phyloP scores from a whole-genome alignment of 2,888 invertebrate species.

The Nomada hirtipes region DNA sequence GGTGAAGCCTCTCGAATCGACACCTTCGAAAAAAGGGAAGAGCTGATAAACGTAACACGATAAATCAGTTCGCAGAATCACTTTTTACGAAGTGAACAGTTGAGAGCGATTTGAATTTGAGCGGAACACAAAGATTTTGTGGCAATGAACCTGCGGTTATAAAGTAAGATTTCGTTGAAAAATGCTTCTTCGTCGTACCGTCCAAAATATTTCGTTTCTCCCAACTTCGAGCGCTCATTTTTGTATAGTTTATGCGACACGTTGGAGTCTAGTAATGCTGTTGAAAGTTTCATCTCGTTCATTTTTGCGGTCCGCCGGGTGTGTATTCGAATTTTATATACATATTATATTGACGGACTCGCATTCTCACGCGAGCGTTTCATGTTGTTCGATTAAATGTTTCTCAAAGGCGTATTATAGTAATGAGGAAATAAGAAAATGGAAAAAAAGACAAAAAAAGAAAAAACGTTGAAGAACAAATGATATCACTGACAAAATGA shows the following conservation, averaged over 20 bases:
- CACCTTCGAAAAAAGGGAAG: conserved; percentile 27
- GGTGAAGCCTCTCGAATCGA: conserved; percentile 20
- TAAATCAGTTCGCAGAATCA: conserved; percentile 30
- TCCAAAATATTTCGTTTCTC: conserved; percentile 76
- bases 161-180: conserved; percentile 64
- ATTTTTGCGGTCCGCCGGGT: conserved; percentile 70
- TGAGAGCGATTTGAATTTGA: conserved; percentile 62
- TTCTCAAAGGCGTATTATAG: conserved; percentile 67
- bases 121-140: conserved; percentile 59
- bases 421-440: not conserved
- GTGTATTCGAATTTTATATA: conserved; percentile 75
- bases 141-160: conserved; percentile 32
- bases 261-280: conserved; percentile 76
- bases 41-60: not conserved
- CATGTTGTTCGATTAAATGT: conserved; percentile 74
- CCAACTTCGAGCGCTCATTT: conserved; percentile 76
- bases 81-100: conserved; percentile 43
- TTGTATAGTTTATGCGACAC: conserved; percentile 79
- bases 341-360: conserved; percentile 67
- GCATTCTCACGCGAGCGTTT: conserved; percentile 61
- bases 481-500: conserved; percentile 49
- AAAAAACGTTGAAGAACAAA: conserved; percentile 31
- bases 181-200: conserved; percentile 75
- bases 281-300: conserved; percentile 70
- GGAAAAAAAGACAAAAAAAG: not conserved